These are phyloP conservation scores for Periphyllus acericola DNA, from an alignment of 2,888 invertebrate genomes.

Conservation along the genomic window DNA sequence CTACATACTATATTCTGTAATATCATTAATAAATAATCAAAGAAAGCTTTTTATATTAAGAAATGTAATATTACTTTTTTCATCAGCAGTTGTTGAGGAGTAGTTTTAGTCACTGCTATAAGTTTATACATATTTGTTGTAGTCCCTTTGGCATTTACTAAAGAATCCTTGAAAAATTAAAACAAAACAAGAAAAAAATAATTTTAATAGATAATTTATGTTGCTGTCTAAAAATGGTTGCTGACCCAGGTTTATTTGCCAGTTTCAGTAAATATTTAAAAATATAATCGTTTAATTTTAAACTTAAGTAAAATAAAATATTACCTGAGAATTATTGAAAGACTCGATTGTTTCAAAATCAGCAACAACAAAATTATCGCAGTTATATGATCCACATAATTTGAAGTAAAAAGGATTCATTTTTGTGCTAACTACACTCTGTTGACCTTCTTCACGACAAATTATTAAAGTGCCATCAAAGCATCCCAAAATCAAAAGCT, in stretches of 20 bases:
- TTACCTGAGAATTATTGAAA: conserved; percentile 42
- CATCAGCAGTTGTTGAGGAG: conserved; percentile 51
- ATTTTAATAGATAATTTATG: neutral
- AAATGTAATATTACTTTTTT: conserved; percentile 48
- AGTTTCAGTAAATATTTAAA: neutral
- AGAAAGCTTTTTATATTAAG: too few species aligned
- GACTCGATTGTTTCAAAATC: conserved; percentile 41
- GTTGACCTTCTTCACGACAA: conserved; percentile 42
- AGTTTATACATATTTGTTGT: conserved; percentile 50
- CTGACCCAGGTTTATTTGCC: too few species aligned
- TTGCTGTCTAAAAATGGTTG: neutral
- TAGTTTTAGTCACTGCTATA: conserved; percentile 56
- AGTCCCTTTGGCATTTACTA: conserved; percentile 15
- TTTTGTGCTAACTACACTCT: conserved; percentile 50
- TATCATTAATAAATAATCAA: neutral
- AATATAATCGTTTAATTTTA: neutral
- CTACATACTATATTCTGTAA: neutral
- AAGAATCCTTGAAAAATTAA: conserved; percentile 33
- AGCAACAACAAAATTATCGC: conserved; percentile 50
- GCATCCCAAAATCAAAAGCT: conserved; percentile 53
- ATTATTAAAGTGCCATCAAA: conserved; percentile 44
- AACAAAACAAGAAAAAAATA: neutral
- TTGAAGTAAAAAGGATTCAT: conserved; percentile 41
- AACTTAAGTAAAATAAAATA: neutral
- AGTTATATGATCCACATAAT: conserved; percentile 55